Percentiles rank a stretch among this genome's conserved stretches.
Conservation (phyloP, 2,797 vertebrate species). For the Enteromius paludinosus region DNA sequence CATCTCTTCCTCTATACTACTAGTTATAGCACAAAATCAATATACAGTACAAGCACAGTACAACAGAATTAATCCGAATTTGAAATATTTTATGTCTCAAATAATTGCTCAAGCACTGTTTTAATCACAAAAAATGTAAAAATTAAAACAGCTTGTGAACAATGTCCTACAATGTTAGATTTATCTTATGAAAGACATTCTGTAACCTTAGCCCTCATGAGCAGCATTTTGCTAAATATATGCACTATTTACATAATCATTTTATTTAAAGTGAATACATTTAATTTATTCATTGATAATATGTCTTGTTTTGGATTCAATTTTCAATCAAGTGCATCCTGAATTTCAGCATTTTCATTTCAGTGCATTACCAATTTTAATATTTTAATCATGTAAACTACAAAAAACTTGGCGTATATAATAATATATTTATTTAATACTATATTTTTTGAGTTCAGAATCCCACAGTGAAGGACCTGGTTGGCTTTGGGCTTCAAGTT, state of each 20-base stretch:
- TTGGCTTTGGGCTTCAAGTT: constrained; percentile 95
- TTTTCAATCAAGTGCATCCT: not conserved
- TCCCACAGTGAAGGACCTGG: constrained; percentile 94
- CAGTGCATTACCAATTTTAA: not conserved
- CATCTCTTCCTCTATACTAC: not conserved
- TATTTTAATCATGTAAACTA: not conserved
- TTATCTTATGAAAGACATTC: not conserved
- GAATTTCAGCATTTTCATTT: not conserved
- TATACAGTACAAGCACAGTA: not conserved
- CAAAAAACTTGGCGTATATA: not conserved
- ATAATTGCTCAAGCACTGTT: not conserved
- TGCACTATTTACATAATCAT: not conserved
- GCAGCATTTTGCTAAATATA: not conserved
- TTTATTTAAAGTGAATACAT: not conserved
- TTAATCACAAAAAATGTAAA: not conserved
- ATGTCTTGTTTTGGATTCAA: not conserved
- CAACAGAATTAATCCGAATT: not conserved
- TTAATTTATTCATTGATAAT: not conserved
- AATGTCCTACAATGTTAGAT: not conserved
- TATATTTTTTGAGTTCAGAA: constrained; percentile 75
- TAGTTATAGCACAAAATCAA: not conserved
- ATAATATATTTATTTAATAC: not conserved
- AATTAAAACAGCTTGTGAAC: not conserved
- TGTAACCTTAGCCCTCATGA: not conserved
- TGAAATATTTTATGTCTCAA: not conserved